Conservation (phyloP, 2,113 vertebrate species). For the Microcebus griseorufus region DNA sequence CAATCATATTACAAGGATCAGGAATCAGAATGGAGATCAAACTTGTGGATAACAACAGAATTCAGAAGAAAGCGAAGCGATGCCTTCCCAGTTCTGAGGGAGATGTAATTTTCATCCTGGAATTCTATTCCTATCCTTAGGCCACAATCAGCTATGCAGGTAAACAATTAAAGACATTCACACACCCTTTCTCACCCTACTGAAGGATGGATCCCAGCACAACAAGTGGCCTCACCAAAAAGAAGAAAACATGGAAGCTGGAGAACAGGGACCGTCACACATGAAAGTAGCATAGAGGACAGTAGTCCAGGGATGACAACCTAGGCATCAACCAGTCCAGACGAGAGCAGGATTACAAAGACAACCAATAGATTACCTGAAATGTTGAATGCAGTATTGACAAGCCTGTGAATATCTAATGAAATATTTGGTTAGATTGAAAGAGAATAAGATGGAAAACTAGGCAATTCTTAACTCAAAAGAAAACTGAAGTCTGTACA, state of each 20-base stretch:
- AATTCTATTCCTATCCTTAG: neutral
- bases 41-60: neutral
- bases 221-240: neutral
- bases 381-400: neutral
- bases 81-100: neutral
- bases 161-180: neutral
- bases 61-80: neutral
- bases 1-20: neutral
- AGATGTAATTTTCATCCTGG: conserved; percentile 14
- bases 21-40: neutral
- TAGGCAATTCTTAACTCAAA: neutral
- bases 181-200: neutral
- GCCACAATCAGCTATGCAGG: neutral
- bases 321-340: neutral
- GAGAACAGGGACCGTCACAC: neutral
- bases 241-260: neutral
- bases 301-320: neutral
- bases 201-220: neutral
- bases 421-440: neutral
- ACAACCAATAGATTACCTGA: neutral
- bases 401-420: neutral
- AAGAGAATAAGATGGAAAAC: conserved; percentile 8
- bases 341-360: neutral
- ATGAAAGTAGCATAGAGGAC: neutral
- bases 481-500: neutral